A percentile compares a stretch with the other conserved stretches of the same genome.
These are phyloP conservation scores for Drosophila melanosoma DNA, from an alignment of 2,888 invertebrate genomes.

Conservation along the genomic window DNA sequence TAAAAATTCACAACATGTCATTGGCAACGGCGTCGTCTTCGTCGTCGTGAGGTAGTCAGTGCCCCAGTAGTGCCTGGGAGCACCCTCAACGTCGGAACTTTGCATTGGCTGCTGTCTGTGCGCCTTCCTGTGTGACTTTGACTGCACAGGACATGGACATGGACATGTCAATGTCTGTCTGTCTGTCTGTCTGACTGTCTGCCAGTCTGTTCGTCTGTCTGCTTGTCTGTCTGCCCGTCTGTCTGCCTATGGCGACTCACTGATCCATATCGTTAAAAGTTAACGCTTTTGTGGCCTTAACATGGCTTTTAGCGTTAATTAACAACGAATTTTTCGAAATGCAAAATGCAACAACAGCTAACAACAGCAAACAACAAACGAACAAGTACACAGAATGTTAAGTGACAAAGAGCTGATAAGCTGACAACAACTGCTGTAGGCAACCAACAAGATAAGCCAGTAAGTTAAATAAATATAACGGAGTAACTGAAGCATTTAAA, in stretches of 20 bases:
- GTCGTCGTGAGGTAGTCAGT: slow-evolving; percentile 53
- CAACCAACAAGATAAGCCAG: slow-evolving; percentile 51
- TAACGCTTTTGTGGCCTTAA: slow-evolving; percentile 81
- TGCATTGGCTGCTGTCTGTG: slow-evolving; percentile 30
- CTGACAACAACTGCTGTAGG: slow-evolving; percentile 34
- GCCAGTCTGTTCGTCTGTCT: slow-evolving; percentile 19
- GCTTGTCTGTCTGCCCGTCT: slow-evolving; percentile 4
- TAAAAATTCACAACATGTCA: slow-evolving; percentile 82
- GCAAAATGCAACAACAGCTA: slow-evolving; percentile 53
- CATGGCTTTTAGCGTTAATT: slow-evolving; percentile 82
- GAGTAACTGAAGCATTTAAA: slow-evolving; percentile 21
- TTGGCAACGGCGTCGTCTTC: slow-evolving; percentile 61
- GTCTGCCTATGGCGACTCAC: slow-evolving; percentile 60
- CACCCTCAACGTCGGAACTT: slow-evolving; percentile 61
- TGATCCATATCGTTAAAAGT: slow-evolving; percentile 79
- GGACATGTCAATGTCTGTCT: slow-evolving; percentile 78
- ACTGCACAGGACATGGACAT: slow-evolving; percentile 79
- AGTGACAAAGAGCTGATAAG: slow-evolving; percentile 70
- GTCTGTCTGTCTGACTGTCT: slow-evolving; percentile 21
- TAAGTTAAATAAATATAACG: slow-evolving; percentile 40
- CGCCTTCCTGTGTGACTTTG: slow-evolving; percentile 70
- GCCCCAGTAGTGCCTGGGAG: slow-evolving; percentile 35
- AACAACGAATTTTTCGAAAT: slow-evolving; percentile 77
- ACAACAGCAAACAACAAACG: slow-evolving; percentile 38
- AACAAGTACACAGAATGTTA: slow-evolving; percentile 62